Evolutionary conservation across 2,797 vertebrate species (phyloP).

Genomic region (Poecilia wingei): DNA sequence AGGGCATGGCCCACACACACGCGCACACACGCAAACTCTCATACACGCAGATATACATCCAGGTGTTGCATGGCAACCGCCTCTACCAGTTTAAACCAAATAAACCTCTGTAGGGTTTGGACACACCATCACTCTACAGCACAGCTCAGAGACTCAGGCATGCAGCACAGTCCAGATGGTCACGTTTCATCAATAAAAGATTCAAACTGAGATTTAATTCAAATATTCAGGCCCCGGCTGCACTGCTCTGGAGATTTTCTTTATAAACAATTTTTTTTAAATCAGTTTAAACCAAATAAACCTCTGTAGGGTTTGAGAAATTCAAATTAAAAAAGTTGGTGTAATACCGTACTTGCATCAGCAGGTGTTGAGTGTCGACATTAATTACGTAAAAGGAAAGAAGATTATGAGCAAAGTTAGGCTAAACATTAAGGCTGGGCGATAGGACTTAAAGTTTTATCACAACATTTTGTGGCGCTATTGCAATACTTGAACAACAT

Average conservation of each 20-base stretch:
- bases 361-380: not conserved
- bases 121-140: conserved; percentile 73
- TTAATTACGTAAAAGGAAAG: not conserved
- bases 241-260: not conserved
- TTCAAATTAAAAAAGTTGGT: not conserved
- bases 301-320: not conserved
- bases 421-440: not conserved
- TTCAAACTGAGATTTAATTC: conserved; percentile 46
- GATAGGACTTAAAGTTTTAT: too few species aligned
- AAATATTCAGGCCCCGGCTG: conserved; percentile 10
- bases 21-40: too few species aligned
- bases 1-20: conserved; percentile 44
- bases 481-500: too few species aligned
- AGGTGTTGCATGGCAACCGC: conserved; percentile 66
- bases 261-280: not conserved
- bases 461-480: too few species aligned
- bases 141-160: conserved; percentile 69
- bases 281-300: not conserved
- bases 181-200: conserved; percentile 47
- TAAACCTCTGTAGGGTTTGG: conserved; percentile 10
- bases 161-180: conserved; percentile 86
- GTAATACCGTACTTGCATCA: not conserved
- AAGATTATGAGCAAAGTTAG: not conserved
- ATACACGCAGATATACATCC: conserved; percentile 28
- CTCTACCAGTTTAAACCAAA: conserved; percentile 64